phyloP scores from a whole-genome alignment of 2,113 vertebrate genomes.

The Setophaga petechia region DNA sequence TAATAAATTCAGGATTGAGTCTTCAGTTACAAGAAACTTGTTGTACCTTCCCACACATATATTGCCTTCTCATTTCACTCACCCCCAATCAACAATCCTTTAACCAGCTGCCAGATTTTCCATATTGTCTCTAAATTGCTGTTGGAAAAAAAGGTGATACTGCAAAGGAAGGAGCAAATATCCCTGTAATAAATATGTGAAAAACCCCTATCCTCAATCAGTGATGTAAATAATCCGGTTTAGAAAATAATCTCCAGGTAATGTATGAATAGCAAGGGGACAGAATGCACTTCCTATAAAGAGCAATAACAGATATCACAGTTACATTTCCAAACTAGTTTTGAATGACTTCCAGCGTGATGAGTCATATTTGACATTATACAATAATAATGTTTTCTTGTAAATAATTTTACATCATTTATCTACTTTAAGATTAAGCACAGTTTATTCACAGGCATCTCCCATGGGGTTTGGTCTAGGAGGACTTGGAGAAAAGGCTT shows the following conservation, averaged over 20 bases:
- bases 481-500: not conserved
- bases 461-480: fast-evolving
- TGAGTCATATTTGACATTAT: not conserved
- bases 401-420: not conserved
- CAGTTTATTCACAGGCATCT: not conserved
- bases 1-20: not conserved
- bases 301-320: not conserved
- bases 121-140: not conserved
- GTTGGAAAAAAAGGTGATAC: not conserved
- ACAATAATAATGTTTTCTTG: not conserved
- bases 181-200: not conserved
- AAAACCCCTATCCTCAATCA: not conserved
- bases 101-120: not conserved
- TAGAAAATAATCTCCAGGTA: not conserved
- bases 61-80: not conserved
- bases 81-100: not conserved
- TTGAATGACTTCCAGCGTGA: not conserved
- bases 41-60: not conserved
- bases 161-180: not conserved
- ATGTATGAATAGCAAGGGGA: not conserved
- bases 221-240: not conserved
- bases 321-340: not conserved
- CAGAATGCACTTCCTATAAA: not conserved
- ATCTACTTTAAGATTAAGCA: not conserved
- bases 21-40: not conserved